phyloP scores from a whole-genome alignment of 2,888 invertebrate species.

The Calameuta pallipes region DNA sequence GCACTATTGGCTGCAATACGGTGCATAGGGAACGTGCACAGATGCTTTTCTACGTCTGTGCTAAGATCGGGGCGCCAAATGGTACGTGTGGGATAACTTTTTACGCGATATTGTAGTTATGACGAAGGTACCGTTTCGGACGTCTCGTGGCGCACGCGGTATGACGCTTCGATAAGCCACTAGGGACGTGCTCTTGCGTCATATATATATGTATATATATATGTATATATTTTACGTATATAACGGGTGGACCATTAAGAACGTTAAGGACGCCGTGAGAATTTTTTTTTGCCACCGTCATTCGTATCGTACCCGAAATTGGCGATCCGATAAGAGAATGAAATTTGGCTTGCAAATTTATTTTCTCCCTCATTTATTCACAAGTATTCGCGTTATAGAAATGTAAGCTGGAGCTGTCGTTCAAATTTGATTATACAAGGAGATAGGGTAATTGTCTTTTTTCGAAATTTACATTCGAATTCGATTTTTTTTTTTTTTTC shows the following conservation, averaged over 20 bases:
- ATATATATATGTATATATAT: too few species aligned
- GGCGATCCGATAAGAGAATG: too few species aligned
- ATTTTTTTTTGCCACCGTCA: too few species aligned
- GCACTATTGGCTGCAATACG: background rate
- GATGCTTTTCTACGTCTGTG: background rate
- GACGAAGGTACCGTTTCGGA: slow-evolving; percentile 28
- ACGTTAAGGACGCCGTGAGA: background rate
- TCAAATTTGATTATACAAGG: too few species aligned
- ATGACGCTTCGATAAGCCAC: background rate
- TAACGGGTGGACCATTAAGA: background rate
- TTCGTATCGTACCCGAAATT: too few species aligned
- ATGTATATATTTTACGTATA: background rate
- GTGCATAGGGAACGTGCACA: background rate
- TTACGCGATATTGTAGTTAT: slow-evolving; percentile 26
- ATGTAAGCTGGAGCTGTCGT: too few species aligned
- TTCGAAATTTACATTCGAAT: too few species aligned
- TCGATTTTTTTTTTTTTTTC: background rate
- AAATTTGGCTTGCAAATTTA: too few species aligned
- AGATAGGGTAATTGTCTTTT: too few species aligned
- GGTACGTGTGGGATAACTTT: background rate
- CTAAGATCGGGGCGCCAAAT: background rate
- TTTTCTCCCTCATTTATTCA: too few species aligned
- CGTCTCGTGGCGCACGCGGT: slow-evolving; percentile 28
- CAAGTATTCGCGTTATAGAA: too few species aligned
- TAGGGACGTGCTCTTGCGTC: background rate